Conservation (phyloP, 2,888 invertebrate species). For the Metallyticus violacea region DNA sequence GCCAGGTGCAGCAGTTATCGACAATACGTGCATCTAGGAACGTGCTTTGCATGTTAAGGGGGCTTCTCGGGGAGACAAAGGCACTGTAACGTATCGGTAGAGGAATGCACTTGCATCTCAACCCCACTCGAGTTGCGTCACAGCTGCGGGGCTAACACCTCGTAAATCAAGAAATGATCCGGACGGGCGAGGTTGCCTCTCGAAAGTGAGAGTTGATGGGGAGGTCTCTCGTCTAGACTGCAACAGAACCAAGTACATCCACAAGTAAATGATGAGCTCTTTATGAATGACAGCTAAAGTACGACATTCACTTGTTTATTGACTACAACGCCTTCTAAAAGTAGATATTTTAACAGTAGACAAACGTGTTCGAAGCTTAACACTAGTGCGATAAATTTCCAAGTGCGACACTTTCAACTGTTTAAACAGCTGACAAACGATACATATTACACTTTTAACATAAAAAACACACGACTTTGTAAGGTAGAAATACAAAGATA, state of each 20-base stretch:
- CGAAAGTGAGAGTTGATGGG: background rate
- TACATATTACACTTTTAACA: too few species aligned
- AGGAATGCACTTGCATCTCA: background rate
- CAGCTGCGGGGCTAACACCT: background rate
- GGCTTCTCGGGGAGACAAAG: background rate
- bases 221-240: background rate
- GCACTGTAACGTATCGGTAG: too few species aligned
- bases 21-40: background rate
- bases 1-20: background rate
- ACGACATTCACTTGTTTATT: too few species aligned
- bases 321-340: too few species aligned
- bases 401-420: too few species aligned
- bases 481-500: too few species aligned
- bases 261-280: background rate
- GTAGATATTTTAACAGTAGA: too few species aligned
- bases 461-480: too few species aligned
- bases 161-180: background rate
- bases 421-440: too few species aligned
- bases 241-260: background rate
- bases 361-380: too few species aligned
- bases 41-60: background rate
- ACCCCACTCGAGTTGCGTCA: background rate
- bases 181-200: background rate
- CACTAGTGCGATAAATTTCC: too few species aligned
- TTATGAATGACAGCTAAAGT: background rate